Conservation (phyloP, 2,113 vertebrate genomes). For the Protobothrops mucrosquamatus region DNA sequence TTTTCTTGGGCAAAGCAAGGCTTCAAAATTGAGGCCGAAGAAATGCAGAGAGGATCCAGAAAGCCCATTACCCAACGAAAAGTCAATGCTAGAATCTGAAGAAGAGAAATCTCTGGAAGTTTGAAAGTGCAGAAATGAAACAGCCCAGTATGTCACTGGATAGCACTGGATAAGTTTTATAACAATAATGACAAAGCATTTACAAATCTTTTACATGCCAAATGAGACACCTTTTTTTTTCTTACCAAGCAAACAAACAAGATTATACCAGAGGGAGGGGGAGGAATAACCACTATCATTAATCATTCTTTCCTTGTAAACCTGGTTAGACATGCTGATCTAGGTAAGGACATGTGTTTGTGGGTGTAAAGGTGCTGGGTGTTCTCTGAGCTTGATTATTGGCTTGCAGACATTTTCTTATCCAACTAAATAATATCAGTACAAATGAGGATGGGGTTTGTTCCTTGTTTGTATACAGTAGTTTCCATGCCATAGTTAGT, state of each 20-base stretch:
- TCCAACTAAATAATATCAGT: not conserved
- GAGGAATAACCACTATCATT: not conserved
- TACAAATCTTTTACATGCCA: not conserved
- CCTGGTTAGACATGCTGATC: not conserved
- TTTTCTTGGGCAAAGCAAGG: not conserved
- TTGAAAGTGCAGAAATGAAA: not conserved
- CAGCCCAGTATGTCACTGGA: not conserved
- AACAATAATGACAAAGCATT: not conserved
- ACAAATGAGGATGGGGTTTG: not conserved
- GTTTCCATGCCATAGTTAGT: not conserved
- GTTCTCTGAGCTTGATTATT: not conserved
- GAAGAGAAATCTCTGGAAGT: not conserved
- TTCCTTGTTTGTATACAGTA: not conserved
- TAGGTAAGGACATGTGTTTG: not conserved
- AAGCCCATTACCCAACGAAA: not conserved
- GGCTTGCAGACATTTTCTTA: not conserved
- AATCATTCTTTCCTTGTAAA: not conserved
- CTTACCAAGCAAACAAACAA: not conserved
- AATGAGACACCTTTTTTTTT: not conserved
- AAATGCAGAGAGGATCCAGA: not conserved
- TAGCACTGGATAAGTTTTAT: not conserved
- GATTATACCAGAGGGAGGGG: not conserved
- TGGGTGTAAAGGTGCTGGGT: not conserved
- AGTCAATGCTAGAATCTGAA: not conserved
- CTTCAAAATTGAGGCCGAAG: not conserved